A percentile compares a stretch with the other conserved stretches of the same genome.
Conservation (phyloP, 2,113 vertebrate species). For the Lophius piscatorius region DNA sequence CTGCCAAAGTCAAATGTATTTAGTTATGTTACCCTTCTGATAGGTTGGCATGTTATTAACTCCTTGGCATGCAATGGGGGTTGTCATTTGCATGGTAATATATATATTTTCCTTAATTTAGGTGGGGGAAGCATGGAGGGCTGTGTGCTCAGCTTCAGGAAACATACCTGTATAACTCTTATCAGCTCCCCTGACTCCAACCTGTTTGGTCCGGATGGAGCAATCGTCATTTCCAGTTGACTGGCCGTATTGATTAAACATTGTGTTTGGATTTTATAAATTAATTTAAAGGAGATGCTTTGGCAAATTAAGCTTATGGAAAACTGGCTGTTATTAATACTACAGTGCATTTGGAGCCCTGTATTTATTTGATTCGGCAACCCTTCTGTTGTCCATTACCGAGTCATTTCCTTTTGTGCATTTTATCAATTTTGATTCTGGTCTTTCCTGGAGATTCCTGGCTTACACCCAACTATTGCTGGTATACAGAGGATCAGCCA, state of each 20-base stretch:
- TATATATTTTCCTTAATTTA: conserved; percentile 64
- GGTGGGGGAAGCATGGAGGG: conserved; percentile 23
- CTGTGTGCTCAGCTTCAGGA: conserved; percentile 54
- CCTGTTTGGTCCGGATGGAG: conserved; percentile 30
- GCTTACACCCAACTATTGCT: conserved; percentile 36
- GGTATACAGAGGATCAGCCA: conserved; percentile 33
- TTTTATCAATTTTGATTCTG: conserved; percentile 59
- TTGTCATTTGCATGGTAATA: conserved; percentile 79
- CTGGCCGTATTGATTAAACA: conserved; percentile 57
- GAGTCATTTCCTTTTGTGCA: conserved; percentile 55
- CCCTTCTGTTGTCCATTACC: conserved; percentile 55
- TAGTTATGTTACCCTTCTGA: conserved; percentile 70
- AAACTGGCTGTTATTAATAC: conserved; percentile 54
- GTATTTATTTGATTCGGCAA: conserved; percentile 58
- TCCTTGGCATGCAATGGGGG: conserved; percentile 68
- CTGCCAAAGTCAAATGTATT: conserved; percentile 68
- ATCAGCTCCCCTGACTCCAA: conserved; percentile 29
- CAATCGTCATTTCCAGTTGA: conserved; percentile 49
- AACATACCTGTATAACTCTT: conserved; percentile 42
- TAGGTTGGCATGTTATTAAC: conserved; percentile 76
- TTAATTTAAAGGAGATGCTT: conserved; percentile 51
- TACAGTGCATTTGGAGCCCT: conserved; percentile 30
- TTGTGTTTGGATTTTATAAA: conserved; percentile 51
- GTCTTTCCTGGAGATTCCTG: conserved; percentile 61
- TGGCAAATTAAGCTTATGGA: conserved; percentile 53